Conservation (phyloP, 2,888 invertebrate genomes). For the Andrena fulva region DNA sequence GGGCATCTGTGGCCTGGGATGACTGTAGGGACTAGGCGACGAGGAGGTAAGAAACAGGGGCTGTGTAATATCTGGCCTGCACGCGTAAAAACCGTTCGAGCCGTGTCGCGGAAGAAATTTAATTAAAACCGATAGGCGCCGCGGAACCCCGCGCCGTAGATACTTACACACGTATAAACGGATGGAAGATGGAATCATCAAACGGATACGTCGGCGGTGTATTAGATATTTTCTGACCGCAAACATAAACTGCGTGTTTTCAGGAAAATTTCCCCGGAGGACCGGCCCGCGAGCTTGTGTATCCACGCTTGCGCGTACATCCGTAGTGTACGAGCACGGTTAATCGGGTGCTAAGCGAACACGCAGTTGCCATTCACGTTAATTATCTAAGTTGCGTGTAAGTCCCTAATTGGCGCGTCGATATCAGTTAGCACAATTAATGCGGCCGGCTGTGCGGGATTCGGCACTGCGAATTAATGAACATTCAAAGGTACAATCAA, state of each 20-base stretch:
- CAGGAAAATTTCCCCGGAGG: conserved; percentile 54
- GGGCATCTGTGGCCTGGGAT: background rate
- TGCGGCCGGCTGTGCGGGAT: conserved; percentile 2
- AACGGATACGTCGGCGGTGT: conserved; percentile 7
- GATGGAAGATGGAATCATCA: conserved; percentile 26
- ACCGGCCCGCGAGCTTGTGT: background rate
- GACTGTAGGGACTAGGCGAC: no score
- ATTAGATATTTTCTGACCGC: conserved; percentile 47
- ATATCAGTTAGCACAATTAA: conserved; percentile 44
- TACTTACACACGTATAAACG: background rate
- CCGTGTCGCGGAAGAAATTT: conserved; percentile 32
- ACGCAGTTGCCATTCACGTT: background rate
- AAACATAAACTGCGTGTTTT: conserved; percentile 47
- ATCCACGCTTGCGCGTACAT: background rate
- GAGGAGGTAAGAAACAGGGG: conserved; percentile 8
- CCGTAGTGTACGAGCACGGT: background rate
- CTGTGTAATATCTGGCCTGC: background rate
- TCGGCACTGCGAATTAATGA: conserved; percentile 35
- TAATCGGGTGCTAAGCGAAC: conserved; percentile 39
- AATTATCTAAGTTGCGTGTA: conserved; percentile 39
- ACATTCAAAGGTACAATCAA: conserved; percentile 17
- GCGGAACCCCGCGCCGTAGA: background rate
- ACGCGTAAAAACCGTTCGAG: background rate
- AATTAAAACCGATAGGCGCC: conserved; percentile 48
- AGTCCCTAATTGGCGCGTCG: conserved; percentile 44